Evolutionary conservation across 2,888 invertebrate genomes (phyloP).

Genomic region (Seira ritae): DNA sequence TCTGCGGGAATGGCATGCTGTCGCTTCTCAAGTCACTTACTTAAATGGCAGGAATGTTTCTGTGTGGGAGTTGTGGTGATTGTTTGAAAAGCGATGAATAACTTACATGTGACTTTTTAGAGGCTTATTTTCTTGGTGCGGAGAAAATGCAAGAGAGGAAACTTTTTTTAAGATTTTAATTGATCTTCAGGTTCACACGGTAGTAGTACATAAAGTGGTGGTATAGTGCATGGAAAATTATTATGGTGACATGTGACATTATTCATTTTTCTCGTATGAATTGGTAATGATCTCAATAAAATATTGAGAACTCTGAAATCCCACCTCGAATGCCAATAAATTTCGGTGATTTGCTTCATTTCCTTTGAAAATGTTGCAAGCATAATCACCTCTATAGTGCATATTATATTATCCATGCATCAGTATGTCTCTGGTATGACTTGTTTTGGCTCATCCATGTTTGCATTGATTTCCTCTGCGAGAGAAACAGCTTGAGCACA

Average conservation of each 20-base stretch:
- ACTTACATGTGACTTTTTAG: not conserved
- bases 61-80: not conserved
- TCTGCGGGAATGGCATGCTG: not conserved
- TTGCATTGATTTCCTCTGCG: not conserved
- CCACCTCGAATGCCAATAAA: slow-evolving; percentile 32
- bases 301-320: slow-evolving; percentile 9
- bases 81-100: slow-evolving; percentile 7
- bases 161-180: slow-evolving; percentile 1
- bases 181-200: not conserved
- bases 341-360: slow-evolving; percentile 8
- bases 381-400: not conserved
- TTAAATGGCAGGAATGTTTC: not conserved
- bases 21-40: not conserved
- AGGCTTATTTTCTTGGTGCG: too few relatives aligned
- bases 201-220: too few relatives aligned
- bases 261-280: slow-evolving; percentile 39
- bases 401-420: not conserved
- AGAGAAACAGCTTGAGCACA: not conserved
- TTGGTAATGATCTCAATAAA: slow-evolving; percentile 36
- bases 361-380: not conserved
- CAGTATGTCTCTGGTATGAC: too few relatives aligned
- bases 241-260: slow-evolving; percentile 48
- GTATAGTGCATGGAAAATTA: not conserved
- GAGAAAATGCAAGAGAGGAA: not conserved
- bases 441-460: not conserved